Percentiles rank a stretch among this genome's conserved stretches.
These are phyloP conservation scores for Poecilia wingei DNA, from an alignment of 2,797 vertebrate species.

Conservation along the genomic window DNA sequence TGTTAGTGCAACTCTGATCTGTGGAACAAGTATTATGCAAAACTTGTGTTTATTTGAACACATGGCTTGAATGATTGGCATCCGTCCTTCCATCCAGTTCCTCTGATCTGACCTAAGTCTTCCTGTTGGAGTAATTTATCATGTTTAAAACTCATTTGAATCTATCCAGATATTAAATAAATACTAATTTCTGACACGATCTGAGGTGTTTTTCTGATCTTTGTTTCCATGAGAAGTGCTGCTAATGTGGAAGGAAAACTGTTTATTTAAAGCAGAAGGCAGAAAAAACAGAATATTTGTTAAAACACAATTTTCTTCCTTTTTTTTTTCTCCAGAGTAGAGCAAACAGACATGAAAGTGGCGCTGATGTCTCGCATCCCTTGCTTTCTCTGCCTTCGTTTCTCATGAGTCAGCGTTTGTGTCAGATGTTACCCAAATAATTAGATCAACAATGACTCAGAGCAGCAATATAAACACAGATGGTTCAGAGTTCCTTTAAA, in stretches of 20 bases:
- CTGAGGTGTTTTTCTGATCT: neutral
- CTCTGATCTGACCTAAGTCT: neutral
- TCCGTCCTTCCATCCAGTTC: neutral
- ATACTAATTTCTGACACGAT: neutral
- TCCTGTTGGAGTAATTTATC: no score
- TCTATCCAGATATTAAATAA: neutral
- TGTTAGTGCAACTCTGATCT: slow-evolving; percentile 21
- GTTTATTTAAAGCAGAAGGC: slow-evolving; percentile 23
- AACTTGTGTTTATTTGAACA: neutral
- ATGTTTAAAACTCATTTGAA: neutral
- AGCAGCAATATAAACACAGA: slow-evolving; percentile 53
- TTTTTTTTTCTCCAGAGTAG: slow-evolving; percentile 18
- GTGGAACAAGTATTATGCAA: slow-evolving; percentile 24
- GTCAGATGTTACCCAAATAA: slow-evolving; percentile 25
- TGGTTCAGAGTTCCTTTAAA: slow-evolving; percentile 7
- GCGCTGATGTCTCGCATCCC: slow-evolving; percentile 3
- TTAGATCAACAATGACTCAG: slow-evolving; percentile 53
- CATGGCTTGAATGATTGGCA: neutral
- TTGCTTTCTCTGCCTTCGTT: slow-evolving; percentile 10
- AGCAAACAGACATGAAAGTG: slow-evolving; percentile 37
- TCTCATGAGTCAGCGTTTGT: slow-evolving; percentile 37
- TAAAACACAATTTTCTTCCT: slow-evolving; percentile 8
- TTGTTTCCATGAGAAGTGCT: neutral
- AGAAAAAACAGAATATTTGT: slow-evolving; percentile 19
- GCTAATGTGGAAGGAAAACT: slow-evolving; percentile 32